Conservation (phyloP, 2,888 invertebrate species). For the Pyrochroa serraticornis region DNA sequence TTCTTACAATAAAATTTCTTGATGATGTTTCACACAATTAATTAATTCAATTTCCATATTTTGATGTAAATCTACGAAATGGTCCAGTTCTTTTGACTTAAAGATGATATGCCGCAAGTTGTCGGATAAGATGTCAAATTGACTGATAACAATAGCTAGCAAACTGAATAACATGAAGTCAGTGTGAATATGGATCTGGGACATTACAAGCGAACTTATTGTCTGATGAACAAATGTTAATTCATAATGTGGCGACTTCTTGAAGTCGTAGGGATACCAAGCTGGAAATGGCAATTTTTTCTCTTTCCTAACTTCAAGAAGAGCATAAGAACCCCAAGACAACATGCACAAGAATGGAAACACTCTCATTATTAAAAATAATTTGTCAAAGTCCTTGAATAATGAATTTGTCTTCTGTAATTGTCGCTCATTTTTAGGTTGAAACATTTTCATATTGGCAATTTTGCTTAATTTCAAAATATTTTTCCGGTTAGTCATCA, state of each 20-base stretch:
- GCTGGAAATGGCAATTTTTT: background rate
- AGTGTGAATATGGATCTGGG: background rate
- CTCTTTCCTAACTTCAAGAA: background rate
- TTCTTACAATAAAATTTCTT: background rate
- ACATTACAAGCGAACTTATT: background rate
- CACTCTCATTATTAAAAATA: too few species aligned
- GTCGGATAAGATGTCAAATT: slow-evolving; percentile 5
- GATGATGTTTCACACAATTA: background rate
- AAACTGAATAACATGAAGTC: background rate
- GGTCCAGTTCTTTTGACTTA: too few species aligned
- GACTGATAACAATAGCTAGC: background rate
- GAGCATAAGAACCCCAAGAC: background rate
- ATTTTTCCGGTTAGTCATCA: too few species aligned
- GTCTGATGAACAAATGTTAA: slow-evolving; percentile 1
- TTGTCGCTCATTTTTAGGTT: too few species aligned
- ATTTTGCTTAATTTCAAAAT: too few species aligned
- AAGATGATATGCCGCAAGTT: background rate
- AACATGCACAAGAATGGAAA: background rate
- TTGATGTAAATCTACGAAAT: too few species aligned
- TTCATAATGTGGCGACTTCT: background rate
- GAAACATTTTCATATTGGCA: too few species aligned
- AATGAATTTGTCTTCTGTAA: too few species aligned
- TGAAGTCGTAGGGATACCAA: background rate
- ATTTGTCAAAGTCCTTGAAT: too few species aligned
- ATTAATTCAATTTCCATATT: slow-evolving; percentile 1